Evolutionary conservation across 2,113 vertebrate species (phyloP), one percentile per base, ranked within the genome.

Genomic region (Martes martes): DNA sequence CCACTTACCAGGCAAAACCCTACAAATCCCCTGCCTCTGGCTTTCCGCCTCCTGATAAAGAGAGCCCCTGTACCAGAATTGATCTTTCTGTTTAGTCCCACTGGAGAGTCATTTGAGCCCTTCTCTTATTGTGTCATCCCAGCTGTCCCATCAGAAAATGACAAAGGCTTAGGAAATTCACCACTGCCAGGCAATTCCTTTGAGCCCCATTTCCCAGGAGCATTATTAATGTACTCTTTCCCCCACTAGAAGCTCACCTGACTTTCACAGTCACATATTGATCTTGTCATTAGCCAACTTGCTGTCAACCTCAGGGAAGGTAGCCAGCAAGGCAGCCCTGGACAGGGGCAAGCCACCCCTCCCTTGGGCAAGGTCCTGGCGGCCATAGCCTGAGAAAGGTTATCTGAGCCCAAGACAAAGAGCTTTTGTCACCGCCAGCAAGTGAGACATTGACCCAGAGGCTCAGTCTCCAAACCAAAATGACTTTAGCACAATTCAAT

Each of bases 401-500:
- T 73, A 15, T 74, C 83, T 3, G 61, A 92, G 45, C 18, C 33
- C 36, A 36, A 91, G 74, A 93, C 80, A 96, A 84, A 94, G 63
- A 23, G 47, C n/a, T 84, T 79, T 87, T 91, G 94, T 96, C 95
- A 65, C 39, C 0, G 2, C 28, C 63, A 82, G 59, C 82, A 69
- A 97, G 69, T 71, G 31, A 93, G 78, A 87, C 6, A 0, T 73
- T 96, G 86, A 96, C 89, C 97, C 94, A 42, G 59, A 31, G 69
- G 28, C 73, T 93, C 80, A 31, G 65, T 85, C 78, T 98, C 89
- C 89, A 89, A 97, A 95, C 93, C 86, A 80, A 92, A 97, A 94
- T 96, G 93, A 97, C 83, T 94, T 97, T 39, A 93, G 85, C 73
- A 93, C 95, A 97, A 80, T 91, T 95, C 96, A 96, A 71, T 96